Base-by-base conservation (phyloP, 2,113 vertebrate genomes). In the Syngnathus scovelli region DNA sequence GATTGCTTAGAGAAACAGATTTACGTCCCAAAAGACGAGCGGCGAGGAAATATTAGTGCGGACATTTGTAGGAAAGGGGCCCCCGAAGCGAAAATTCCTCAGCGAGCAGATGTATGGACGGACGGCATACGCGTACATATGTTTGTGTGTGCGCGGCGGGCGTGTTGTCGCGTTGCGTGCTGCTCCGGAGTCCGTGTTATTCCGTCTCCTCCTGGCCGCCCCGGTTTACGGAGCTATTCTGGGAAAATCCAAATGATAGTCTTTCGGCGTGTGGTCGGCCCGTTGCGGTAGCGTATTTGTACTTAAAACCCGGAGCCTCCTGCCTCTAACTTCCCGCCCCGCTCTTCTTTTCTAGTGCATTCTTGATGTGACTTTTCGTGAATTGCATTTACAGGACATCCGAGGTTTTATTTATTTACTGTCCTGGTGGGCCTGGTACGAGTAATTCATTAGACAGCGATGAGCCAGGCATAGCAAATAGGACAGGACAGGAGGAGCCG, bases 191-290 rank as follows among this genome's bases (percentile, higher is more conserved):
- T 89, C 85, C 84, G 89, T 91, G 90, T 90, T 89, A 85, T 85
- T 81, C 77, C 44, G 79, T 79, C 81, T 58, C 85, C 86, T 88
- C 82, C 80, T 87, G 81, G 81, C 83, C 86, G 83, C 87, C 87
- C 87, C 9, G 82, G 78, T 91, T 90, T 89, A 83, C 87, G 67
- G 80, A 36, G 83, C 91, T 92, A 92, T 92, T 92, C 89, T 91
- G 86, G 89, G 91, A 90, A 85, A 87, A 86, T 89, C 83, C 85
- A 91, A 92, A 92, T 92, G 91, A 92, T 80, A 92, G 89, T 91
- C 83, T 90, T 91, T 90, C 87, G 90, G 86, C 66, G 74, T 89
- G 90, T 83, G 90, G 90, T 89, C 74, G 83, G 86, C 87, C 85
- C 75, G 84, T 58, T 90, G 90, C 69, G 90, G 90, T 87, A 90